These are phyloP conservation scores for Columba janthina DNA, from an alignment of 2,113 vertebrate species.

Conservation along the genomic window DNA sequence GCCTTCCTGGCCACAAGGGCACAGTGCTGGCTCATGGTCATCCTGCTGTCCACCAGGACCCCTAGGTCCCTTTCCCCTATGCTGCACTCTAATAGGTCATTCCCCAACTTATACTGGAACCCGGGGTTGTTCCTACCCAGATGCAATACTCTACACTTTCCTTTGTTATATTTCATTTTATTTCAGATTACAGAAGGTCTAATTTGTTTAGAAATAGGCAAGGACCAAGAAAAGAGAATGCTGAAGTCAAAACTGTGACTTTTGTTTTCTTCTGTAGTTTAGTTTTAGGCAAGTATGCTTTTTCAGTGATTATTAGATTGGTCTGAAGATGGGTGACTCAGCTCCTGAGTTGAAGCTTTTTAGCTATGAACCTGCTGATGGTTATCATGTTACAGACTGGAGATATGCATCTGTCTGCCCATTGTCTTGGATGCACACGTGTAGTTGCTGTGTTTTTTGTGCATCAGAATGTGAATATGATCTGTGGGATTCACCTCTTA, in stretches of 20 bases:
- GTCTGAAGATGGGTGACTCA: background rate
- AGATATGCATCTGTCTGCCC: background rate
- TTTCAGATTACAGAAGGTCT: too few relatives aligned
- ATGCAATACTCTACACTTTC: too few relatives aligned
- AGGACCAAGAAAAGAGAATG: background rate
- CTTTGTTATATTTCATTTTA: too few relatives aligned
- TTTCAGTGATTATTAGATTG: background rate
- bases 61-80: too few relatives aligned
- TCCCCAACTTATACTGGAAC: too few relatives aligned
- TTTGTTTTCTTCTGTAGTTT: background rate
- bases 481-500: background rate
- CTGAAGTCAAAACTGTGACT: too few relatives aligned
- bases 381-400: background rate
- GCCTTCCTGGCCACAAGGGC: too few relatives aligned
- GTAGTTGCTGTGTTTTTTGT: background rate
- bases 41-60: too few relatives aligned
- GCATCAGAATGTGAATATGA: accelerated
- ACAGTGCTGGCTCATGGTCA: too few relatives aligned
- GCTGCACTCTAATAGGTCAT: too few relatives aligned
- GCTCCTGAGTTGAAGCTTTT: background rate
- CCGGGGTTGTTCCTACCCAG: too few relatives aligned
- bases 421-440: background rate
- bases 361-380: background rate
- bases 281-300: background rate
- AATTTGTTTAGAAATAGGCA: background rate